Base-by-base conservation (phyloP, 2,113 vertebrate genomes). In the Paramisgurnus dabryanus region DNA sequence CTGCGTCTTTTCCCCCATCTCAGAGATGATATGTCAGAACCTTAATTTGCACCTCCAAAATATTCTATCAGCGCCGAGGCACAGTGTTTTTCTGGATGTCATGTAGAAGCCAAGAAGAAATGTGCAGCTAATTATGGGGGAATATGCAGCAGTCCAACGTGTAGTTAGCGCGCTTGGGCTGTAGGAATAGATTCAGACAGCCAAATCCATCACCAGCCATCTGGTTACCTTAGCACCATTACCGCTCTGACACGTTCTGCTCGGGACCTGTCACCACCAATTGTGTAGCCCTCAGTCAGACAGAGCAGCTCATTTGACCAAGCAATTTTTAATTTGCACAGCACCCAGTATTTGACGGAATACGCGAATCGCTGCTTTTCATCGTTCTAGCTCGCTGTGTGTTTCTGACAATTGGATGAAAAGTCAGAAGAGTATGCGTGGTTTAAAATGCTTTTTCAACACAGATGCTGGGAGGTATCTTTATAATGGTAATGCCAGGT, bases 151-250 rank as follows among this genome's bases (percentile, higher is more conserved):
- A 81, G 72, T 65, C 67, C 68, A 70, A 61, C 71, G 61, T 55
- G 41, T 47, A 49, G 79, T 77, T 67, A 75, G 73, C 66, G 53
- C 5, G 76, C 15, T 75, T 74, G 64, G 67, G 75, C 79, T 68
- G 55, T 45, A 76, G 71, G 80, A 86, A 87, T 85, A 81, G 65
- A 86, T 84, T 83, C 80, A 82, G 87, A 86, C 86, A 87, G 87
- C 80, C 76, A 83, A 84, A 88, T 84, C 85, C 86, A 88, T 86
- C 86, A 83, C 71, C 73, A 68, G 85, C 85, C 81, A 63, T 78
- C 82, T 80, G 69, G 55, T 76, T 80, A 84, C 80, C 78, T 80
- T 75, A 49, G 67, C 73, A 22, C 78, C 83, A 83, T 85, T 86
- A 87, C 81, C 64, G 79, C 78, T 65, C 67, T 85, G 84, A 86